Evolutionary conservation across 1,140 invertebrate species (phyloP), one percentile per base, ranked within the genome.

Genomic region (Goniozus legneri): DNA sequence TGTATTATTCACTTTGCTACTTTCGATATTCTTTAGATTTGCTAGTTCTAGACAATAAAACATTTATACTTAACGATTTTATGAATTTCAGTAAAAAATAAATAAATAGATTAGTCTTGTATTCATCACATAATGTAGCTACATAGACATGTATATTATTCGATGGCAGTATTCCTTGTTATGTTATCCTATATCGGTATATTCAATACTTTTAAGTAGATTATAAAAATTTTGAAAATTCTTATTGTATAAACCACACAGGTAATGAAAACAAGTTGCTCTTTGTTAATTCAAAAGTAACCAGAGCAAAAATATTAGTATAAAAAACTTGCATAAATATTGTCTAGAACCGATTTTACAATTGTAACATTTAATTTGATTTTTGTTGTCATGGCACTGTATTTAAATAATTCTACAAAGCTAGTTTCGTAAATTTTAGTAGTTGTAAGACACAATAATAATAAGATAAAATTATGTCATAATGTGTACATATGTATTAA

Each of bases 331-430:
- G 15, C 41, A 40, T 52, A 27, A 8, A 44, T 58, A 51, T 58
- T 60, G 52, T 58, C 46, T 54, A 59, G 38, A 64, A 62, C 36
- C 47, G 49, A 55, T 45, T 48, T 54, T 50, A 49, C 56, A 40
- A 32, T 60, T 30, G 21, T 14, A 22, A 54, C 31, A 47, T 41
- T 47, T 32, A 38, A 59, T 66, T 59, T 52, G 55, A 60, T 64
- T 49, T 53, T 64, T 54, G 53, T 62, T 59, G 55, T 52, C 56
- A 66, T 64, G 64, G 64, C 64, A 66, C 64, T 58, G 39, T 38
- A 46, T 52, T 58, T 48, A 49, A 52, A 53, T 57, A 57, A 58
- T 40, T 41, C 44, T 56, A 54, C 44, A 38, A 50, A 36, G 15
- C 33, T 39, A 52, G 44, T 50, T 56, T 54, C 46, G 48, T 47